A percentile compares a stretch with the other conserved stretches of the same genome.
phyloP scores from a whole-genome alignment of 1,140 invertebrate species.

The Pemphigus obesinymphae region DNA sequence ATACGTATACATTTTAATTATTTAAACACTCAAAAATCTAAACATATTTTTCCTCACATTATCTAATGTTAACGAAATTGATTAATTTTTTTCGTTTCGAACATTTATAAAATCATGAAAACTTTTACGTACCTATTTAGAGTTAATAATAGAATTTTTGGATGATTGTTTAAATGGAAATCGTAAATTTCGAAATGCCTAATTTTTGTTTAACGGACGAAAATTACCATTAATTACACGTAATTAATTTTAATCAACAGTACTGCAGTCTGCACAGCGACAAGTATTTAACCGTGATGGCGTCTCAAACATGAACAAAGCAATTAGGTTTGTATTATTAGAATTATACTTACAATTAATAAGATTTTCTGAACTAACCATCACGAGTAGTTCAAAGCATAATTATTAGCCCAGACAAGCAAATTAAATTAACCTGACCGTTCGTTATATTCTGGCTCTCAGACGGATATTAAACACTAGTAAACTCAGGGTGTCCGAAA shows the following conservation, averaged over 20 bases:
- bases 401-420: not conserved
- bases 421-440: slow-evolving; percentile 16
- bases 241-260: slow-evolving; percentile 19
- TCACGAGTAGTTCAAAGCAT: not conserved
- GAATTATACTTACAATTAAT: slow-evolving; percentile 11
- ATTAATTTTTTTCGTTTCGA: no score
- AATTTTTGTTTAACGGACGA: not conserved
- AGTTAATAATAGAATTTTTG: no score
- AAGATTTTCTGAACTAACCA: not conserved
- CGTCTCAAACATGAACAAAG: not conserved
- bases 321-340: slow-evolving; percentile 21
- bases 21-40: no score
- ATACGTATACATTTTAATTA: no score
- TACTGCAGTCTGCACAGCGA: not conserved
- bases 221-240: not conserved
- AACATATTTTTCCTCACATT: no score
- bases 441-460: not conserved
- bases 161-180: not conserved
- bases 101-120: no score
- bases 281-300: not conserved
- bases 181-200: not conserved
- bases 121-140: no score
- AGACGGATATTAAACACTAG: not conserved
- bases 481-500: not conserved
- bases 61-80: no score